A percentile compares a stretch with the other conserved stretches of the same genome.
Conservation (phyloP, 2,113 vertebrate genomes). For the Neodontobutis hainanensis region DNA sequence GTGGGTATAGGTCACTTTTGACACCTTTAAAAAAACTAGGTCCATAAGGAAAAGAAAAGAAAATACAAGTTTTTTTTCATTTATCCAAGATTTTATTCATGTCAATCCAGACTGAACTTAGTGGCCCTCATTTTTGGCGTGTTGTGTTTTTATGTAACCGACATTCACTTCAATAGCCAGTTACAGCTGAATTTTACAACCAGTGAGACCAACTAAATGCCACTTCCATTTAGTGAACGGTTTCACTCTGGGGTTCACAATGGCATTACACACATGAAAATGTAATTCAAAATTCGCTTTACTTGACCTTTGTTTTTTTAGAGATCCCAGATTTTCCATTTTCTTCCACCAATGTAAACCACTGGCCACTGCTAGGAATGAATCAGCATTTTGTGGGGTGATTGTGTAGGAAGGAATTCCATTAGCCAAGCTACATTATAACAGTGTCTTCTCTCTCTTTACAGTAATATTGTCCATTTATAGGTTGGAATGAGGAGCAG, state of each 20-base stretch:
- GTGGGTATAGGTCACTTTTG: no score
- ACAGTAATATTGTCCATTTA: constrained; percentile 72
- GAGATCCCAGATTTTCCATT: constrained; percentile 28
- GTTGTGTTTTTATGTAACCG: constrained; percentile 12
- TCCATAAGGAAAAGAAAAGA: no score
- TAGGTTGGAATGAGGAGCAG: constrained; percentile 62
- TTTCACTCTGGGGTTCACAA: not conserved
- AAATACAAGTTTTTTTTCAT: not conserved
- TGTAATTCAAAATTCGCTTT: constrained; percentile 20
- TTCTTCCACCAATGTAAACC: constrained; percentile 53
- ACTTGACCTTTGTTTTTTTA: constrained; percentile 20
- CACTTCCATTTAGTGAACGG: constrained; percentile 13
- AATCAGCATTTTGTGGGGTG: constrained; percentile 70
- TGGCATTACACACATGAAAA: constrained; percentile 18
- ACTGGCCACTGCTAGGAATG: constrained; percentile 51
- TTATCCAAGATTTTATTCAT: constrained; percentile 32
- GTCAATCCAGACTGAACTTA: constrained; percentile 48
- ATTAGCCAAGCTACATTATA: constrained; percentile 56
- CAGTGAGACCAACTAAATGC: constrained; percentile 6
- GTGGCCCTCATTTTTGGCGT: constrained; percentile 38
- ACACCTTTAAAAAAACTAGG: no score
- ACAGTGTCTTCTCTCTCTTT: constrained; percentile 66
- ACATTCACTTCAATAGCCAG: constrained; percentile 15
- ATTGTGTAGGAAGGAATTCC: constrained; percentile 75
- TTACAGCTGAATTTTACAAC: constrained; percentile 15